These are phyloP conservation scores for Octodon degus DNA, from an alignment of 2,113 vertebrate species.

Conservation along the genomic window DNA sequence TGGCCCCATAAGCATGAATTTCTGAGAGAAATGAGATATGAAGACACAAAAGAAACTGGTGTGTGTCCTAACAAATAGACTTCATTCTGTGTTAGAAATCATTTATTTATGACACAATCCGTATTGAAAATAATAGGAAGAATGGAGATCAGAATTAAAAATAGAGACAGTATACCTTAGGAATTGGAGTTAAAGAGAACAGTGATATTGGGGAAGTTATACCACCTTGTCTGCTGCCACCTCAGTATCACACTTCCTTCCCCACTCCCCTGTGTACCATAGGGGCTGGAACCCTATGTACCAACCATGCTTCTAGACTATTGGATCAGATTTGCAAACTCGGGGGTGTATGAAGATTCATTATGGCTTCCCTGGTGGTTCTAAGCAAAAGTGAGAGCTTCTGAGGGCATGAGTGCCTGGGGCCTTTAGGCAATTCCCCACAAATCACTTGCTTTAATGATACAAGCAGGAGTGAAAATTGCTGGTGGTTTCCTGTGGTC, in stretches of 20 bases:
- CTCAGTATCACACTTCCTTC: neutral
- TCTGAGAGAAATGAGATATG: neutral
- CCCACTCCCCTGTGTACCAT: neutral
- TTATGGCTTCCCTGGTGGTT: neutral
- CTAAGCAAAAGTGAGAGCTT: neutral
- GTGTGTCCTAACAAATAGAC: neutral
- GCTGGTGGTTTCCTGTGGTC: constrained; percentile 49
- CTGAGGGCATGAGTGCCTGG: neutral
- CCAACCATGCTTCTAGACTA: neutral
- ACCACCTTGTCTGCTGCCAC: neutral
- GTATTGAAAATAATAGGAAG: neutral
- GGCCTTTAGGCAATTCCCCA: constrained; percentile 39
- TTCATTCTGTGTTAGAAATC: neutral
- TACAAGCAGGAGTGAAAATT: constrained; percentile 43
- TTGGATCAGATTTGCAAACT: neutral
- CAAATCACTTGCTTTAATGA: constrained; percentile 49
- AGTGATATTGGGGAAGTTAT: neutral
- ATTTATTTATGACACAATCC: neutral
- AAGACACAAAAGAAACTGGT: neutral
- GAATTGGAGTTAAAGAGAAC: neutral
- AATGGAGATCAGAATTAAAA: constrained; percentile 29
- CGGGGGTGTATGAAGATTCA: neutral
- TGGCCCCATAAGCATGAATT: neutral
- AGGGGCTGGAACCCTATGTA: neutral
- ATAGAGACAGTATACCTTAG: neutral